These are phyloP conservation scores for Synergus umbraculus DNA, from an alignment of 2,888 invertebrate genomes.

Conservation along the genomic window DNA sequence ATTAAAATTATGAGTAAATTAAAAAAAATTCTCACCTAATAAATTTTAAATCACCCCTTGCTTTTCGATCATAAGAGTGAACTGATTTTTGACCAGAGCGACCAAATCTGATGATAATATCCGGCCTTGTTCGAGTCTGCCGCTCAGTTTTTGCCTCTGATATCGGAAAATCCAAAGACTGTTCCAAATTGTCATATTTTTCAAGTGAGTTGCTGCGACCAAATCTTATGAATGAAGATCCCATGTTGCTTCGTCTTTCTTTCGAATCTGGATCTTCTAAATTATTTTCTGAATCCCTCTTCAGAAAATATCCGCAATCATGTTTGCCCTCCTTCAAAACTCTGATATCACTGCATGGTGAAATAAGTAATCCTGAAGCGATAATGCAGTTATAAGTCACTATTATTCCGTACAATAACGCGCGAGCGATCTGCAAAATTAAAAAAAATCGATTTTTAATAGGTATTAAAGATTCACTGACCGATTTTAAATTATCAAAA, in stretches of 20 bases:
- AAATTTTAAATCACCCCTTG: slow-evolving; percentile 64
- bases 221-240: slow-evolving; percentile 68
- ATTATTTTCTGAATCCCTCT: slow-evolving; percentile 58
- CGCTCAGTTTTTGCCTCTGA: slow-evolving; percentile 48
- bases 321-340: slow-evolving; percentile 57
- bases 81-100: slow-evolving; percentile 62
- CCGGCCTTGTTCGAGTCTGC: slow-evolving; percentile 65
- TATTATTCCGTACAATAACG: slow-evolving; percentile 61
- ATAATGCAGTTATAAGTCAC: slow-evolving; percentile 62
- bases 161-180: slow-evolving; percentile 39
- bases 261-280: slow-evolving; percentile 66
- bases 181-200: slow-evolving; percentile 45
- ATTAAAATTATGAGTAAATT: too few relatives aligned
- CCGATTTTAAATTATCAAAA: too few relatives aligned
- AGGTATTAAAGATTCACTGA: too few relatives aligned
- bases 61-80: slow-evolving; percentile 49
- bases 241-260: slow-evolving; percentile 68
- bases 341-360: slow-evolving; percentile 52
- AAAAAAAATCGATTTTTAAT: slow-evolving; percentile 7
- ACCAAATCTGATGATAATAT: slow-evolving; percentile 73
- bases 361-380: slow-evolving; percentile 59
- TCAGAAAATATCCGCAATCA: slow-evolving; percentile 67
- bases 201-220: slow-evolving; percentile 55
- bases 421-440: slow-evolving; percentile 61
- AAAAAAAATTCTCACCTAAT: slow-evolving; percentile 57